Base-by-base conservation (phyloP, 2,113 vertebrate species). In the Ictalurus punctatus region DNA sequence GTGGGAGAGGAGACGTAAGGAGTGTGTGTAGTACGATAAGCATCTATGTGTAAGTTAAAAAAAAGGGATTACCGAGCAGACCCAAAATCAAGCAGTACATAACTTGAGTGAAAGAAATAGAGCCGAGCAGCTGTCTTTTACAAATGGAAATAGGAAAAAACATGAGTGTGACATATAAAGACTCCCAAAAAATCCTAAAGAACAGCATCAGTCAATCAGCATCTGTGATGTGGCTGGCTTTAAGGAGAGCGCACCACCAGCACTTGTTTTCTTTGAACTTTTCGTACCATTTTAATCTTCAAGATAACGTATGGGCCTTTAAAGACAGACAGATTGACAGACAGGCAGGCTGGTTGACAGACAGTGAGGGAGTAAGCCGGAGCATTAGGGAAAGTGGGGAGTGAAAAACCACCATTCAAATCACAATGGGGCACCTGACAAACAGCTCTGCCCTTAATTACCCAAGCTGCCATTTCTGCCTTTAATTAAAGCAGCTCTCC, bases 361-460 rank as follows among this genome's bases (percentile, higher is more conserved):
- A 89, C 82, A 87, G 86, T 48, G 71, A 86, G 86, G 67, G 86
- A 80, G 79, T 86, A 87, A 84, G 87, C 84, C 79, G 82, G 84
- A 87, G 80, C 83, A 89, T 87, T 87, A 84, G 79, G 83, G 87
- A 67, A 89, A 89, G 89, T 83, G 90, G 87, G 90, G 89, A 88
- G 87, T 71, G 87, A 89, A 90, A 90, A 91, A 63, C 30, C 69
- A 84, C 86, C 87, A 90, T 90, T 90, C 79, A 90, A 82, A 63
- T 89, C 89, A 90, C 90, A 92, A 86, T 86, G 86, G 88, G 90
- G 89, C 54, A 79, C 90, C 90, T 88, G 86, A 91, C 89, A 91
- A 89, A 91, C 89, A 88, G 86, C 86, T 90, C 89, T 86, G 84
- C 86, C 85, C 88, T 90, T 90, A 92, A 92, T 92, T 90, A 92